These are phyloP conservation scores for Ophthalmolycus amberensis DNA, from an alignment of 2,113 vertebrate species.

Conservation along the genomic window DNA sequence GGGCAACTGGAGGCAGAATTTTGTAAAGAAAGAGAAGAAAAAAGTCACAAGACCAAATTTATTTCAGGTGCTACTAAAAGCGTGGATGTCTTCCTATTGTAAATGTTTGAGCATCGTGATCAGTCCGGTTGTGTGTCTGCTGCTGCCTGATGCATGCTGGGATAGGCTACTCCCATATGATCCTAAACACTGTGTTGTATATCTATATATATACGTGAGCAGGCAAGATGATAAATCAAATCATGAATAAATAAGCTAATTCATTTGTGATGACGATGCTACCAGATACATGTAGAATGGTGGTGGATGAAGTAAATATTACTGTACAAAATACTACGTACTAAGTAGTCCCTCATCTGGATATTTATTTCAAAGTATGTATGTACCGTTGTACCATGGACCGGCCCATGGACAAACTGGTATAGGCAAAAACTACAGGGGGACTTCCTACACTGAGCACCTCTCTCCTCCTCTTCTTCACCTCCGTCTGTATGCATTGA, in stretches of 20 bases:
- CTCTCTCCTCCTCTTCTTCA: no score
- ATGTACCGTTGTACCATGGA: no score
- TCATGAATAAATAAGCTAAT: neutral
- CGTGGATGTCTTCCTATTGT: constrained; percentile 1
- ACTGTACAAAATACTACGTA: neutral
- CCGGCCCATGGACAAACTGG: no score
- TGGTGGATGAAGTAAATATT: neutral
- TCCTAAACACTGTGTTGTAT: neutral
- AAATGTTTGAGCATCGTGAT: constrained; percentile 21
- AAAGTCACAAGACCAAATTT: neutral
- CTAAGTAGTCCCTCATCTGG: neutral
- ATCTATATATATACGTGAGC: neutral
- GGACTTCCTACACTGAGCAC: no score
- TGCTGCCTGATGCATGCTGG: neutral
- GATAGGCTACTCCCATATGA: neutral
- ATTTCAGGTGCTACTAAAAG: constrained; percentile 2
- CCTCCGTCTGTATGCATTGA: no score
- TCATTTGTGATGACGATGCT: neutral
- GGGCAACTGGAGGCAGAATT: constrained; percentile 19
- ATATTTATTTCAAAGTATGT: neutral
- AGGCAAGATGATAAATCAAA: neutral
- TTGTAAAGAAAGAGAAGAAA: constrained; percentile 8
- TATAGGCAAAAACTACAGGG: no score
- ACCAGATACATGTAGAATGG: neutral
- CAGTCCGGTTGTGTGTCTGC: neutral